These are phyloP conservation scores for Tautogolabrus adspersus DNA, from an alignment of 2,113 vertebrate genomes.

Conservation along the genomic window DNA sequence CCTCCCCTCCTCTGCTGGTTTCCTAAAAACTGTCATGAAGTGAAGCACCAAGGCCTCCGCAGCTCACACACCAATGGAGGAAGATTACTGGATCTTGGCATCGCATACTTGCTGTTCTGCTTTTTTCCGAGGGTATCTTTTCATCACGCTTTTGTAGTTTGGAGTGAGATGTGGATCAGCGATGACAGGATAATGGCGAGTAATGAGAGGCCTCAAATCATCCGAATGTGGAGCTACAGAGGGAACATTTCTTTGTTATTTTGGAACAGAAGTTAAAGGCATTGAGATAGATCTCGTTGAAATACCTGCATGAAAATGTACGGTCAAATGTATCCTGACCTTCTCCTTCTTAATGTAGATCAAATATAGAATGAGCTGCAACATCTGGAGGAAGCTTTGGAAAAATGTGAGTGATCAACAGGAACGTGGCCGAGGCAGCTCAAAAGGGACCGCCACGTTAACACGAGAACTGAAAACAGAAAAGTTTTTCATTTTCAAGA, in stretches of 20 bases:
- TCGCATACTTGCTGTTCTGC: constrained; percentile 31
- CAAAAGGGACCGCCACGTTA: too few species aligned
- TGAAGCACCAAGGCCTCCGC: constrained; percentile 1
- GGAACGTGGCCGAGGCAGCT: too few species aligned
- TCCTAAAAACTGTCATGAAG: constrained; percentile 28
- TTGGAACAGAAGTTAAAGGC: not conserved
- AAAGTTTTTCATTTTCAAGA: too few species aligned
- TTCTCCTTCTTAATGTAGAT: too few species aligned
- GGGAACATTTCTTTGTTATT: not conserved
- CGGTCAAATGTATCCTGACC: too few species aligned
- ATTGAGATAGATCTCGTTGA: not conserved
- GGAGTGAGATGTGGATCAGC: not conserved
- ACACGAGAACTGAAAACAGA: too few species aligned
- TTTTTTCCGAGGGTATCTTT: constrained; percentile 13
- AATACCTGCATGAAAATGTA: not conserved
- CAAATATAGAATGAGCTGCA: not conserved
- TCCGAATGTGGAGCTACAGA: not conserved
- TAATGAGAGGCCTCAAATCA: not conserved
- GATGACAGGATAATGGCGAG: constrained; percentile 9
- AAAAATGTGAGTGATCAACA: too few species aligned
- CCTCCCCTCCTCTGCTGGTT: constrained; percentile 5
- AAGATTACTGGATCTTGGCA: not conserved
- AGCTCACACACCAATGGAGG: not conserved
- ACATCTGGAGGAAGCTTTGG: not conserved
- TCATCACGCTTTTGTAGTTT: not conserved